phyloP scores from a whole-genome alignment of 1,140 invertebrate species.

The Cydia pomonella region DNA sequence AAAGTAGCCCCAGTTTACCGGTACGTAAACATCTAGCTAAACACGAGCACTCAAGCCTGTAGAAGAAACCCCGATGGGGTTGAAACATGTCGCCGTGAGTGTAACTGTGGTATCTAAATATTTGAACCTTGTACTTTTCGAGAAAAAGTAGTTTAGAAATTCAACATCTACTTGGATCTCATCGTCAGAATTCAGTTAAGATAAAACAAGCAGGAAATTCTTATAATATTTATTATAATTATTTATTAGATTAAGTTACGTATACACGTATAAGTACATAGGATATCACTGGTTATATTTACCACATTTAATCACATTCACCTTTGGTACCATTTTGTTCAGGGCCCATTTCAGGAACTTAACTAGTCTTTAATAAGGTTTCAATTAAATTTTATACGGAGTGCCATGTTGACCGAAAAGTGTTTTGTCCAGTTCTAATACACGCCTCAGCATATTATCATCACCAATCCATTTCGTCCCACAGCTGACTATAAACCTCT shows the following conservation, averaged over 20 bases:
- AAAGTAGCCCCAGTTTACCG: too few species aligned
- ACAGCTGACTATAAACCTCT: too few species aligned
- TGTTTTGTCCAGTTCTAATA: not conserved
- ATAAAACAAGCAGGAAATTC: not conserved
- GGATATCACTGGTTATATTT: not conserved
- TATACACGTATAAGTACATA: not conserved
- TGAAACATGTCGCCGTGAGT: too few species aligned
- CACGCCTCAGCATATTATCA: not conserved
- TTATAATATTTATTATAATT: not conserved
- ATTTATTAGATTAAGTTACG: not conserved
- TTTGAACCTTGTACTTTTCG: not conserved
- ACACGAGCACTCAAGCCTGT: too few species aligned
- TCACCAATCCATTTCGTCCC: too few species aligned
- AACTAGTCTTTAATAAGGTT: not conserved
- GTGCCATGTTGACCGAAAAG: too few species aligned
- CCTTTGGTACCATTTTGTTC: not conserved
- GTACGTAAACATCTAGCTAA: too few species aligned
- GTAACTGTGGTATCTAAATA: too few species aligned
- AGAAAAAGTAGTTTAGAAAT: not conserved
- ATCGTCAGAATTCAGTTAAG: not conserved
- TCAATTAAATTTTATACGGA: not conserved
- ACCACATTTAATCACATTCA: not conserved
- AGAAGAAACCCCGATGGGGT: too few species aligned
- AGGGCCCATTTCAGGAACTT: not conserved
- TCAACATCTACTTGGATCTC: not conserved